Evolutionary conservation across 30 jellyfish, hydroid and myxozoan species (phyloP), one percentile per base, ranked within the genome.

Genomic region (Thelohanellus kitauei): DNA sequence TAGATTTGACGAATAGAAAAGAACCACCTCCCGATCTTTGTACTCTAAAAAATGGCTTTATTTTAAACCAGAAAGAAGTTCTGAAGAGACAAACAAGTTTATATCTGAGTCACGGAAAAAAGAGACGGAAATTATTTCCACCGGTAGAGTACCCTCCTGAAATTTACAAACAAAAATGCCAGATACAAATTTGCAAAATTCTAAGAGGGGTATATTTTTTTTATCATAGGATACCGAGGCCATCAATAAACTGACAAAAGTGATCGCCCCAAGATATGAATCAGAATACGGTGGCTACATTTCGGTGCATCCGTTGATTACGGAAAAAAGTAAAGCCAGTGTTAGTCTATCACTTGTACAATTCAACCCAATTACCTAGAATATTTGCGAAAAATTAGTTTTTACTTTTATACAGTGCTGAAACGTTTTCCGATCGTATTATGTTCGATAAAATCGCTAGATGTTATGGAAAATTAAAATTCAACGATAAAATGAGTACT

Each of bases 1-100:
- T 75, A 3, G 64, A 49, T n/a, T 35, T 75, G 48, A 51, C 85
- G 1, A 84, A 63, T 21, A 48, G 95, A 46, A 64, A 50, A 33
- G 50, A 52, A 37, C 85, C 95, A 18, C 95, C 95, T 1, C 95
- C 95, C 18, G 95, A 75, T 35, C 59, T 75, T 1, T 61, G 38
- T 48, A 65, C 59, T 54, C 47, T 75, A 9, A 38, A 57, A 29
- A 43, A 75, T 64, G 95, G 95, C 0, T 75, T 75, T 43, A 53
- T 75, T 1, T 54, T 64, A 18, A 51, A 65, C 1, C 69, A 66
- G 22, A 66, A 55, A 12, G 95, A 75, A 51, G 82, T 78, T 23
- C 53, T 40, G 2, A 60, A 52, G 21, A 17, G 47, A 29, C 40
- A 60, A 25, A 75, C 64, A 1, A 47, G 44, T 17, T 33, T 67